phyloP scores from a whole-genome alignment of 2,888 invertebrate genomes.

The Mamestra brassicae region DNA sequence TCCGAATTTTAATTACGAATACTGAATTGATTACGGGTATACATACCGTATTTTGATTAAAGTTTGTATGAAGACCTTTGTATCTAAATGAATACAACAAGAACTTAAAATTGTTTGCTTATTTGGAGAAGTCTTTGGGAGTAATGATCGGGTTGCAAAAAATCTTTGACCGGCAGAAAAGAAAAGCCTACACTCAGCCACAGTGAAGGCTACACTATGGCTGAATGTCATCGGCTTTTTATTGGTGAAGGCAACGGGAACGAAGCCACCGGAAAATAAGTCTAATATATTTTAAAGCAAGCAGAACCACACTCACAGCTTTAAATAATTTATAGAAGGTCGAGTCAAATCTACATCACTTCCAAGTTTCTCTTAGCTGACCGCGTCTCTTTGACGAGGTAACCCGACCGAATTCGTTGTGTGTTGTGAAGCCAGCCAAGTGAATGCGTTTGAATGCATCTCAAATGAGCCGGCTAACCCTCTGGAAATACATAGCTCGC shows the following conservation, averaged over 20 bases:
- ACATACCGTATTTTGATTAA: background rate
- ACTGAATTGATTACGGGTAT: background rate
- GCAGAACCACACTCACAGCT: background rate
- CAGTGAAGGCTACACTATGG: too few species aligned
- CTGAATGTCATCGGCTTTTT: too few species aligned
- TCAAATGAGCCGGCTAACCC: conserved; percentile 62
- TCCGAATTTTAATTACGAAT: background rate
- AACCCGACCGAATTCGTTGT: conserved; percentile 42
- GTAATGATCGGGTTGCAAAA: background rate
- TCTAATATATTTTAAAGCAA: background rate
- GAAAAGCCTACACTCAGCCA: too few species aligned
- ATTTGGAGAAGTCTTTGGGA: background rate
- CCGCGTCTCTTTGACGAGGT: conserved; percentile 44
- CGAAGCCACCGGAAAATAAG: too few species aligned
- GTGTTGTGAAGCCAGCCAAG: conserved; percentile 46
- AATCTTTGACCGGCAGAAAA: background rate
- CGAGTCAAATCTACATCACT: conserved; percentile 18
- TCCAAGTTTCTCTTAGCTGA: conserved; percentile 37
- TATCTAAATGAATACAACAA: too few species aligned
- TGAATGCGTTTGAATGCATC: conserved; percentile 57
- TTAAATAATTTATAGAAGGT: conserved; percentile 16
- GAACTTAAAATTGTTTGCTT: too few species aligned
- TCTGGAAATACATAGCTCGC: conserved; percentile 57
- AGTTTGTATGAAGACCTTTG: too few species aligned
- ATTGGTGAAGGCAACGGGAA: too few species aligned